A percentile compares a stretch with the other conserved stretches of the same genome.
phyloP scores from a whole-genome alignment of 2,113 vertebrate species.

The Noturus placidus region DNA sequence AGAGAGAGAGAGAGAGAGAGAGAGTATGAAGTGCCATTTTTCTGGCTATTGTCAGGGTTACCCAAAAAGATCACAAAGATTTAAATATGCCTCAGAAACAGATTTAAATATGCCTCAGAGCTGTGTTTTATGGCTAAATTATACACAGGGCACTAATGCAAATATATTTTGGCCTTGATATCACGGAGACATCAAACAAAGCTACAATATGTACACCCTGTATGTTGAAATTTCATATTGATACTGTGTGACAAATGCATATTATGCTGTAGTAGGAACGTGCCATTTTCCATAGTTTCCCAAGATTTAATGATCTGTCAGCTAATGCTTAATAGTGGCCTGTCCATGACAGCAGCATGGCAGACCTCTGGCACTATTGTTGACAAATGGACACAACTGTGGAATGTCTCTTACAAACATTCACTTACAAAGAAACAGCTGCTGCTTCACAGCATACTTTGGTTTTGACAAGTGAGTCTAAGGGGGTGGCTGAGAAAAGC shows the following conservation, averaged over 20 bases:
- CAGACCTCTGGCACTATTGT: neutral
- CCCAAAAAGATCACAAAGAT: neutral
- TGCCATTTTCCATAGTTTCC: neutral
- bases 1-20: neutral
- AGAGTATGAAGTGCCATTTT: neutral
- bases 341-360: neutral
- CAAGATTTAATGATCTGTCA: neutral
- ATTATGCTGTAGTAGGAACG: neutral
- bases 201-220: neutral
- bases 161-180: neutral
- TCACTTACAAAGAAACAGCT: neutral
- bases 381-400: slow-evolving; percentile 9
- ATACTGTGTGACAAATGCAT: neutral
- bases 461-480: neutral
- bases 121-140: neutral
- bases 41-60: neutral
- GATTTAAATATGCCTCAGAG: neutral
- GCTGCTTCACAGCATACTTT: slow-evolving; percentile 31
- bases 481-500: neutral
- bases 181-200: neutral
- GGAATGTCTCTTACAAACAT: neutral
- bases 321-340: neutral
- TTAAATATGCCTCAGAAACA: neutral
- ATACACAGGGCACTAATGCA: neutral
- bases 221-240: neutral